Percentiles rank a stretch among this genome's conserved stretches.
Conservation (phyloP, 2,888 invertebrate genomes). For the Lathronympha strigana region DNA sequence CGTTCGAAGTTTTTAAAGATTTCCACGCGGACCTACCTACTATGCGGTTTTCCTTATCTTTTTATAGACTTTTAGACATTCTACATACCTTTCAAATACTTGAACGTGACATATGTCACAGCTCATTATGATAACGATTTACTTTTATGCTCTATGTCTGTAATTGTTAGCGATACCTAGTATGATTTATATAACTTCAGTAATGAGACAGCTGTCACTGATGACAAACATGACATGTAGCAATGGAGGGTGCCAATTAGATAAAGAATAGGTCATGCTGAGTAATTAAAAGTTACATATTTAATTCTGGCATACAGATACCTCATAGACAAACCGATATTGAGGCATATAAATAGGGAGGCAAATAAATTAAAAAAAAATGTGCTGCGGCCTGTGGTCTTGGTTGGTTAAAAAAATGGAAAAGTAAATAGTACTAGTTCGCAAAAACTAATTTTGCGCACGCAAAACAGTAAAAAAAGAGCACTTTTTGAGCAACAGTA, state of each 20-base stretch:
- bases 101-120: background rate
- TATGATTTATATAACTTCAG: slow-evolving; percentile 11
- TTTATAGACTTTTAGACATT: background rate
- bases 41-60: no score
- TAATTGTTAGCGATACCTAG: slow-evolving; percentile 7
- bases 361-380: no score
- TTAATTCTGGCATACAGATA: background rate
- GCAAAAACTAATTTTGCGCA: no score
- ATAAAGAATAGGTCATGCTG: slow-evolving; percentile 17
- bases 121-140: background rate
- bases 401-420: no score
- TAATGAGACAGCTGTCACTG: slow-evolving; percentile 16
- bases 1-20: no score
- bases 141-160: background rate
- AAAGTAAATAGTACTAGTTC: no score
- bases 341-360: background rate
- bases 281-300: slow-evolving; percentile 3
- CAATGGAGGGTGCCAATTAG: slow-evolving; percentile 10
- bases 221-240: slow-evolving; percentile 6
- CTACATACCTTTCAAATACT: background rate
- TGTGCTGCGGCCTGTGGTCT: no score
- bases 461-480: no score
- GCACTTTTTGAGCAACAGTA: no score
- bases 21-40: no score
- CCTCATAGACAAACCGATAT: background rate